Conservation (phyloP, 2,797 vertebrate species). For the Alexandromys oeconomus region DNA sequence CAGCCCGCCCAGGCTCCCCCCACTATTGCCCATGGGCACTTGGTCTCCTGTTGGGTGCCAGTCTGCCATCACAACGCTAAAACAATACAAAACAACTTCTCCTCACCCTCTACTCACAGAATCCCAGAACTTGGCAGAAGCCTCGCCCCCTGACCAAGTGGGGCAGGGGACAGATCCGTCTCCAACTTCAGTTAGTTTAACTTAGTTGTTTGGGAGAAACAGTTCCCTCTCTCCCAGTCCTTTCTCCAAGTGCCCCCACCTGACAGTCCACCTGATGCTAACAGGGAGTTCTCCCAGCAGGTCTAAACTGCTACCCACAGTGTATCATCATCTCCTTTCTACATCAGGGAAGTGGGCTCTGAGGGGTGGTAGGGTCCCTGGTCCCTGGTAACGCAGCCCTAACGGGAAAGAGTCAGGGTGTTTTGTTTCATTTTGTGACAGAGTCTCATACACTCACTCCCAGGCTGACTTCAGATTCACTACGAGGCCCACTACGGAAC, state of each 20-base stretch:
- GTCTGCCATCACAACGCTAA: background rate
- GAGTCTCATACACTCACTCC: background rate
- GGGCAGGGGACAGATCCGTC: background rate
- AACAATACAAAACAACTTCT: background rate
- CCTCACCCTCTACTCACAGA: background rate
- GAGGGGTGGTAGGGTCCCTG: background rate
- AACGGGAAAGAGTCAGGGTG: background rate
- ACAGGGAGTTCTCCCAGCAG: background rate
- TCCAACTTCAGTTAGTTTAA: background rate
- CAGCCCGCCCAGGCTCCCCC: background rate
- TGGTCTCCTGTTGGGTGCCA: background rate
- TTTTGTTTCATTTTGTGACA: background rate
- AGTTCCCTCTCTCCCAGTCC: background rate
- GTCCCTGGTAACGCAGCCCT: background rate
- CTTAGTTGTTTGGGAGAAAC: background rate
- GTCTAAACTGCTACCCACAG: background rate
- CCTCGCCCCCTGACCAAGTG: background rate
- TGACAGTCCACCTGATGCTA: background rate
- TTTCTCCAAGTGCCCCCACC: background rate
- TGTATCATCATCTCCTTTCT: background rate
- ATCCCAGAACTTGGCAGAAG: background rate
- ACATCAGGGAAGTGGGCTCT: background rate
- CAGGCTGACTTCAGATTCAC: background rate
- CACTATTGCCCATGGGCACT: rapidly evolving
- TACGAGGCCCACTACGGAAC: background rate